Evolutionary conservation across 1,140 invertebrate genomes (phyloP).

Genomic region (Wasmannia auropunctata): DNA sequence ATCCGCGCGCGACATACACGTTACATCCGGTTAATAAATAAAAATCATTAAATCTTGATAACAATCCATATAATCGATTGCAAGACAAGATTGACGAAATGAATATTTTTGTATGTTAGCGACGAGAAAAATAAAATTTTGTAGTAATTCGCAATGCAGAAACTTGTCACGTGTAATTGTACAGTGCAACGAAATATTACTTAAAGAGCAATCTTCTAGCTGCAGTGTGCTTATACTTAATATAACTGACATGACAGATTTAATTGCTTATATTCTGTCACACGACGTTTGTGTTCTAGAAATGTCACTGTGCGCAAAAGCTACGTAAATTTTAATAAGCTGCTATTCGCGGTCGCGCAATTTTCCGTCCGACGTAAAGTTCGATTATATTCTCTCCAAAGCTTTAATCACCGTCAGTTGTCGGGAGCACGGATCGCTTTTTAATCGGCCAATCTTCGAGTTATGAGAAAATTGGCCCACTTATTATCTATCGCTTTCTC

Average conservation of each 20-base stretch:
- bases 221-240: not conserved
- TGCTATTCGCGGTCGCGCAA: not conserved
- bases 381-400: conserved; percentile 32
- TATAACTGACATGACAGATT: not conserved
- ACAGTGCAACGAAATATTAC: not conserved
- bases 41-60: not conserved
- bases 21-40: not conserved
- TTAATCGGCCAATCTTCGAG: conserved; percentile 45
- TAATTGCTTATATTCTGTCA: not conserved
- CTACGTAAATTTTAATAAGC: conserved; percentile 18
- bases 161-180: not conserved
- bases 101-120: not conserved
- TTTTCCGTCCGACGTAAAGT: conserved; percentile 5
- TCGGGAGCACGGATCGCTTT: not conserved
- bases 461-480: conserved; percentile 32
- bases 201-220: not conserved
- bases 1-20: not conserved
- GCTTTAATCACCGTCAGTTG: conserved; percentile 19
- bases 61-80: not conserved
- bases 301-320: not conserved
- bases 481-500: conserved; percentile 30
- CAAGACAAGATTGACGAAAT: not conserved
- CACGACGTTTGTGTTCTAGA: not conserved
- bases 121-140: not conserved
- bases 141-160: not conserved